Conservation (phyloP, 2,888 invertebrate genomes). For the Julus scandinavius region DNA sequence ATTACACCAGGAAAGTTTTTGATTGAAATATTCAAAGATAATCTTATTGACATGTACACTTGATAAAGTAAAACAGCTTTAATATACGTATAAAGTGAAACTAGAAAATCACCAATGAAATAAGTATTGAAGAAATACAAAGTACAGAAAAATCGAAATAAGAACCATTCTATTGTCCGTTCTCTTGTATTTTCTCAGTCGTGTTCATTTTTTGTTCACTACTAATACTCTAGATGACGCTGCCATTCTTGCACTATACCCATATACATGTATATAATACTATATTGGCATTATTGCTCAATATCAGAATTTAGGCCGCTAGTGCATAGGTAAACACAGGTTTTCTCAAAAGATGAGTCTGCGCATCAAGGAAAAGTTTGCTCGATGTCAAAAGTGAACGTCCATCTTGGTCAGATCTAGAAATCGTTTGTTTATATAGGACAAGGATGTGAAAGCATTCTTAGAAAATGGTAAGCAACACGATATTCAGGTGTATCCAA, state of each 20-base stretch:
- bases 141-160: no score
- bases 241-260: neutral
- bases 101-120: no score
- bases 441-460: slow-evolving; percentile 23
- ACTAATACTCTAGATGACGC: neutral
- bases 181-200: no score
- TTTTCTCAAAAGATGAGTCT: neutral
- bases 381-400: neutral
- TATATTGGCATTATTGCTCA: neutral
- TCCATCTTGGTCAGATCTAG: neutral
- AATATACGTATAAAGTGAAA: no score
- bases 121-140: no score
- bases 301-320: neutral
- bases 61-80: no score
- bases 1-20: no score
- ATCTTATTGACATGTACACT: no score
- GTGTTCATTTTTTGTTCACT: no score
- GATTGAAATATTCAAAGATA: no score
- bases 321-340: neutral
- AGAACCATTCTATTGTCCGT: no score
- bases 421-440: neutral
- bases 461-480: neutral
- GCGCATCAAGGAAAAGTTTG: neutral
- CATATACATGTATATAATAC: no score
- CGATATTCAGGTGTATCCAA: neutral